phyloP scores from a whole-genome alignment of 2,888 invertebrate genomes.

The Drosophila monieri region DNA sequence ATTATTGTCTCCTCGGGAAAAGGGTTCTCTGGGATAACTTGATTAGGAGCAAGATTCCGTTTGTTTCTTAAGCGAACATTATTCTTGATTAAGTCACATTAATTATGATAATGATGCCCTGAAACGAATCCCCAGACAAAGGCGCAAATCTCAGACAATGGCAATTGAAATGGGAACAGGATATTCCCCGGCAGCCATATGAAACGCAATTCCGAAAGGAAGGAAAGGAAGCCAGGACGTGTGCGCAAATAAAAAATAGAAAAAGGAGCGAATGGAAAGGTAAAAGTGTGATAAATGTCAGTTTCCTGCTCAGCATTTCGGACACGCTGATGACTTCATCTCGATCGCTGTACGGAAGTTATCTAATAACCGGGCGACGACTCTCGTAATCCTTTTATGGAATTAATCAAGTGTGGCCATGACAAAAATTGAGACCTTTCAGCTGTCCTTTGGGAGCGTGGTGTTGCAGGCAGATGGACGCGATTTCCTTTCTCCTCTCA shows the following conservation, averaged over 20 bases:
- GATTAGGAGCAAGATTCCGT: constrained; percentile 53
- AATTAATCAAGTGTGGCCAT: constrained; percentile 78
- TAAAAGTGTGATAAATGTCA: constrained; percentile 80
- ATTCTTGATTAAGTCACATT: constrained; percentile 82
- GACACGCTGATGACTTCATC: constrained; percentile 76
- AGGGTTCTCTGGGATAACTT: constrained; percentile 57
- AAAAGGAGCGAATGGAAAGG: constrained; percentile 27
- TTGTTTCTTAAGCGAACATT: constrained; percentile 61
- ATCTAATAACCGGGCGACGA: constrained; percentile 58
- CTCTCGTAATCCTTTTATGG: constrained; percentile 71
- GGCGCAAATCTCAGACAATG: constrained; percentile 39
- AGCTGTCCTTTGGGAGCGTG: constrained; percentile 40
- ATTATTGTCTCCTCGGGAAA: constrained; percentile 44
- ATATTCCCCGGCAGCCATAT: constrained; percentile 52
- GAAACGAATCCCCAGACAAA: constrained; percentile 61
- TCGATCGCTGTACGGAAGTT: constrained; percentile 69
- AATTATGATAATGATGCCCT: constrained; percentile 80
- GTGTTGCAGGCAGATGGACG: constrained; percentile 24
- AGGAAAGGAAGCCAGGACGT: constrained; percentile 51
- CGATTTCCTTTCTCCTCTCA: not conserved
- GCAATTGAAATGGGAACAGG: constrained; percentile 81
- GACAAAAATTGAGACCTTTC: constrained; percentile 39
- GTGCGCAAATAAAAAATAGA: constrained; percentile 68
- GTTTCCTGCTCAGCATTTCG: constrained; percentile 79
- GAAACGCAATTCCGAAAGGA: constrained; percentile 23